phyloP scores from a whole-genome alignment of 2,888 invertebrate species.

The Drosophila cognata region DNA sequence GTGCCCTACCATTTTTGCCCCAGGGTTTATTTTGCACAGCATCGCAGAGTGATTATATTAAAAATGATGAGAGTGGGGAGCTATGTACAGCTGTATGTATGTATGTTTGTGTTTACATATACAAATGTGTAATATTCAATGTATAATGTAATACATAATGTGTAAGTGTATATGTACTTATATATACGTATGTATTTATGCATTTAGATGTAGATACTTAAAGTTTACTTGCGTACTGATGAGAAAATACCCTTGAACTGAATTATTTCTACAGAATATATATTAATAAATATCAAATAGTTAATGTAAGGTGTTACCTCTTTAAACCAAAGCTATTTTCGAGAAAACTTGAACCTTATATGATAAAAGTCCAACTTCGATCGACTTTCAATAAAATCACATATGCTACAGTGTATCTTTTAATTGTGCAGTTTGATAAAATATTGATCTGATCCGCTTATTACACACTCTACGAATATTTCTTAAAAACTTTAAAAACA shows the following conservation, averaged over 20 bases:
- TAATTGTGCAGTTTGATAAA: not conserved
- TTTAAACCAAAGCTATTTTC: not conserved
- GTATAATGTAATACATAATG: not conserved
- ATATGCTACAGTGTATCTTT: not conserved
- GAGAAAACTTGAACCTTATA: not conserved
- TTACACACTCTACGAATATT: not conserved
- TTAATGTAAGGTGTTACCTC: not conserved
- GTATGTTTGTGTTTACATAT: constrained; percentile 3
- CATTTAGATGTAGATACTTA: not conserved
- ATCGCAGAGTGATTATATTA: constrained; percentile 48
- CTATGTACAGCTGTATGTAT: constrained; percentile 11
- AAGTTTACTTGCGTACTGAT: not conserved
- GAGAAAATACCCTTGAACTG: not conserved
- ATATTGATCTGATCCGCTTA: not conserved
- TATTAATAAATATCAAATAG: not conserved
- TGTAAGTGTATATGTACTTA: not conserved
- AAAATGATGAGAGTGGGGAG: constrained; percentile 38
- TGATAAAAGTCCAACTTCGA: not conserved
- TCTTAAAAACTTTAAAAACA: not conserved
- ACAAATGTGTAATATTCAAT: constrained; percentile 1
- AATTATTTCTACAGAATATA: not conserved
- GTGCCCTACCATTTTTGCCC: constrained; percentile 60
- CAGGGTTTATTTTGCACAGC: constrained; percentile 63
- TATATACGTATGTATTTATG: constrained; percentile 18
- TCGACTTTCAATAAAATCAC: not conserved